phyloP scores from a whole-genome alignment of 2,888 invertebrate species.

The Caenorhabditis uteleia region DNA sequence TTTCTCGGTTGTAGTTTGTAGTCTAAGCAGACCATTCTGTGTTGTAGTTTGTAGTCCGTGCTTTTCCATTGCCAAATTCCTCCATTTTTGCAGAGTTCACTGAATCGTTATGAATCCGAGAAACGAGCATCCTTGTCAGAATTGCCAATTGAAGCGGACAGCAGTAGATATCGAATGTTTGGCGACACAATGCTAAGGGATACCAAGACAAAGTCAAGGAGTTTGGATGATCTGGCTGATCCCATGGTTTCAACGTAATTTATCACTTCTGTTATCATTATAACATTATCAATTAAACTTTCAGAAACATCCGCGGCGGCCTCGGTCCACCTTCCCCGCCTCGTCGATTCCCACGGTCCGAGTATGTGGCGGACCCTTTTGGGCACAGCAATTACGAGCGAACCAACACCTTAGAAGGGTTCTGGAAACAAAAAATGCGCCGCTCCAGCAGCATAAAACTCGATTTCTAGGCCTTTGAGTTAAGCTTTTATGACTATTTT shows the following conservation, averaged over 20 bases:
- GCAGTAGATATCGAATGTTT: slow-evolving; percentile 44
- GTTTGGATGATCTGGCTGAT: slow-evolving; percentile 49
- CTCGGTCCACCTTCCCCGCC: slow-evolving; percentile 21
- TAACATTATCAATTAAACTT: slow-evolving; percentile 10
- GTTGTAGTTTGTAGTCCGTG: too few relatives aligned
- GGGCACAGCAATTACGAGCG: slow-evolving; percentile 55
- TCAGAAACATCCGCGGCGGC: slow-evolving; percentile 34
- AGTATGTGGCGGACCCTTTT: slow-evolving; percentile 51
- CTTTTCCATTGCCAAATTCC: too few relatives aligned
- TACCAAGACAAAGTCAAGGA: slow-evolving; percentile 38
- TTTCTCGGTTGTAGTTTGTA: too few relatives aligned
- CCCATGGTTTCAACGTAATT: slow-evolving; percentile 47
- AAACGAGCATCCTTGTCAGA: slow-evolving; percentile 43
- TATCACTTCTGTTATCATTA: neutral
- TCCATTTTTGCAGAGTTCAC: slow-evolving; percentile 17
- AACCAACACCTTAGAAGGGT: slow-evolving; percentile 53
- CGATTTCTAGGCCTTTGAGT: slow-evolving; percentile 38
- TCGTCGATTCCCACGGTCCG: slow-evolving; percentile 42
- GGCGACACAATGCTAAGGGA: slow-evolving; percentile 54
- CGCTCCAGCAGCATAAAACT: slow-evolving; percentile 43
- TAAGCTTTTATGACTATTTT: neutral
- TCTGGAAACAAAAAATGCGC: slow-evolving; percentile 53
- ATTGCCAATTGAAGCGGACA: slow-evolving; percentile 27
- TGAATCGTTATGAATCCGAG: slow-evolving; percentile 28
- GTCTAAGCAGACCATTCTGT: too few relatives aligned